phyloP scores from a whole-genome alignment of 2,888 invertebrate species.

The Patella pellucida region DNA sequence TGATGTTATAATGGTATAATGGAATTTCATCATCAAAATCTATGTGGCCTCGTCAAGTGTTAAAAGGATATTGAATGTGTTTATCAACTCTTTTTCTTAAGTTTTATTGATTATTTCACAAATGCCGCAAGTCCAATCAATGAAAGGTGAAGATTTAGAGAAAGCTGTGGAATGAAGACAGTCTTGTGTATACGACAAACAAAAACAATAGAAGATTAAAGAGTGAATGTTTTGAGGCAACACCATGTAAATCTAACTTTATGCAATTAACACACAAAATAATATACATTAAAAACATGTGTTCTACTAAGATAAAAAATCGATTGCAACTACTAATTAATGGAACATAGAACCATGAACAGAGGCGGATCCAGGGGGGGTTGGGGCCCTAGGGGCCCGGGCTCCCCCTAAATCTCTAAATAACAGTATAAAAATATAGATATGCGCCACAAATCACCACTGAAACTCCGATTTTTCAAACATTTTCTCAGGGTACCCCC shows the following conservation, averaged over 20 bases:
- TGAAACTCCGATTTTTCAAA: no score
- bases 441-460: no score
- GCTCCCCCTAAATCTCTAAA: no score
- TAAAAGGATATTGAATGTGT: conserved; percentile 12
- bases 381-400: no score
- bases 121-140: conserved; percentile 12
- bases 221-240: conserved; percentile 11
- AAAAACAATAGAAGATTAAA: conserved; percentile 12
- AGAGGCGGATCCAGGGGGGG: no score
- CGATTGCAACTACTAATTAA: no score
- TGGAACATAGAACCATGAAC: no score
- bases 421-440: no score
- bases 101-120: conserved; percentile 12
- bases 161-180: conserved; percentile 11
- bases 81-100: conserved; percentile 12
- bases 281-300: no score
- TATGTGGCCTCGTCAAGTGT: conserved; percentile 12
- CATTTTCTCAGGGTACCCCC: no score
- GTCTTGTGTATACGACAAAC: conserved; percentile 11
- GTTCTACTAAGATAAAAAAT: no score
- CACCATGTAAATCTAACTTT: not conserved
- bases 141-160: conserved; percentile 10
- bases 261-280: no score
- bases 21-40: conserved; percentile 12
- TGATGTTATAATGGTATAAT: conserved; percentile 11